Base-by-base conservation (phyloP, 2,113 vertebrate species). In the Limanda limanda region DNA sequence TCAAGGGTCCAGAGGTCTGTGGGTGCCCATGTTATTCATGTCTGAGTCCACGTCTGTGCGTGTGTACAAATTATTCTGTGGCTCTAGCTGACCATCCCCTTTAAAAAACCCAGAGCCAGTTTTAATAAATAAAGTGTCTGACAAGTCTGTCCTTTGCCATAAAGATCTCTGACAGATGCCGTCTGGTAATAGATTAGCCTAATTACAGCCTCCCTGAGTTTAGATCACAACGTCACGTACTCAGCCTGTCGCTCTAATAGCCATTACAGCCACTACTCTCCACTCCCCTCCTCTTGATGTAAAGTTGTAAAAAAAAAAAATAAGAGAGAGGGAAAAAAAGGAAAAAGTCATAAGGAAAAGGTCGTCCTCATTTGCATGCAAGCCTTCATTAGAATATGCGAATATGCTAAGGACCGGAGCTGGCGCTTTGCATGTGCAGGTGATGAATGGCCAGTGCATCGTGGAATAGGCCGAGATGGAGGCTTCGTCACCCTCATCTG, bases 331-430 rank as follows among this genome's bases (percentile, higher is more conserved):
- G 6, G 9, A 54, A 69, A 79, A 85, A 77, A 82, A 68, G 57
- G 17, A 31, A 75, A 89, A 85, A 71, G 64, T 76, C 92, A 94
- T 95, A 95, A 90, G 52, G 95, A 95, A 98, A 98, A 98, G 97
- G 97, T 97, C 96, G 95, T 92, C 93, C 94, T 97, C 94, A 97
- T 98, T 98, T 98, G 96, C 97, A 98, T 98, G 96, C 95, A 95
- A 95, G 96, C 95, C 96, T 96, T 97, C 96, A 97, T 98, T 97
- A 98, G 96, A 97, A 97, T 97, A 97, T 98, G 96, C 95, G 97
- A 97, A 97, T 97, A 98, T 98, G 96, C 96, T 97, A 96, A 97
- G 96, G 95, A 97, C 94, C 85, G 80, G 95, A 95, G 95, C 94
- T 74, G 95, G 95, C 94, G 94, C 95, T 97, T 96, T 96, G 96